Evolutionary conservation across 2,113 vertebrate species (phyloP).

Genomic region (Gyps fulvus): DNA sequence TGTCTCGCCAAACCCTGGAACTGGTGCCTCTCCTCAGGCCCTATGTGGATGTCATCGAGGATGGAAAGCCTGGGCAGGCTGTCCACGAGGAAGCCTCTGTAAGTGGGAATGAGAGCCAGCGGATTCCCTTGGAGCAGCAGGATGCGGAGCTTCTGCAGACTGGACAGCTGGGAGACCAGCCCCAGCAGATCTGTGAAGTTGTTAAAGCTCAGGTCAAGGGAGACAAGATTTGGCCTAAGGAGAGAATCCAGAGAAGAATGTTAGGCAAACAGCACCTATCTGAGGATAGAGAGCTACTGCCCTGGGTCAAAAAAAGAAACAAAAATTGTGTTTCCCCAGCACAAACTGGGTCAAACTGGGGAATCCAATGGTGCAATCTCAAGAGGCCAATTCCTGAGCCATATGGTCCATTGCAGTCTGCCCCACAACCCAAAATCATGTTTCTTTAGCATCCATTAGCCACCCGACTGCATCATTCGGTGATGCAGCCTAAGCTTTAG

Average conservation of each 20-base stretch:
- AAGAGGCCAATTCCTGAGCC: not conserved
- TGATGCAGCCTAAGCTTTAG: not conserved
- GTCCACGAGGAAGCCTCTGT: slow-evolving; percentile 83
- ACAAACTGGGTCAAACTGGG: not conserved
- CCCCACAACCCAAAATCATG: not conserved
- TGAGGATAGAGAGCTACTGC: not conserved
- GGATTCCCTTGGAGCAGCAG: slow-evolving; percentile 87
- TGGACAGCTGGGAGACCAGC: slow-evolving; percentile 66
- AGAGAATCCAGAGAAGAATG: not conserved
- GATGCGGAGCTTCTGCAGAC: slow-evolving; percentile 69
- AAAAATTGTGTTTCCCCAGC: not conserved
- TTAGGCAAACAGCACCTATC: not conserved
- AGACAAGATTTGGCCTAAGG: slow-evolving; percentile 84
- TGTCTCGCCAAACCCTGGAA: slow-evolving; percentile 70
- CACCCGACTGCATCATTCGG: not conserved
- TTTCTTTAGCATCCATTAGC: not conserved
- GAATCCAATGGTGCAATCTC: not conserved
- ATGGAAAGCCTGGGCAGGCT: slow-evolving; percentile 72
- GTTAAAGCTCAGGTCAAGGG: slow-evolving; percentile 87
- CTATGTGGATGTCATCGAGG: slow-evolving; percentile 76
- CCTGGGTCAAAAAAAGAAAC: not conserved
- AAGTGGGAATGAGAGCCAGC: slow-evolving; percentile 73
- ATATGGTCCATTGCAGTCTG: not conserved
- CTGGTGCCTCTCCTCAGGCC: slow-evolving; percentile 65
- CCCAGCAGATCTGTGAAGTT: slow-evolving; percentile 71